Percentiles rank a stretch among this genome's conserved stretches.
Evolutionary conservation across 2,888 invertebrate species (phyloP).

Genomic region (Panzeria rudis): DNA sequence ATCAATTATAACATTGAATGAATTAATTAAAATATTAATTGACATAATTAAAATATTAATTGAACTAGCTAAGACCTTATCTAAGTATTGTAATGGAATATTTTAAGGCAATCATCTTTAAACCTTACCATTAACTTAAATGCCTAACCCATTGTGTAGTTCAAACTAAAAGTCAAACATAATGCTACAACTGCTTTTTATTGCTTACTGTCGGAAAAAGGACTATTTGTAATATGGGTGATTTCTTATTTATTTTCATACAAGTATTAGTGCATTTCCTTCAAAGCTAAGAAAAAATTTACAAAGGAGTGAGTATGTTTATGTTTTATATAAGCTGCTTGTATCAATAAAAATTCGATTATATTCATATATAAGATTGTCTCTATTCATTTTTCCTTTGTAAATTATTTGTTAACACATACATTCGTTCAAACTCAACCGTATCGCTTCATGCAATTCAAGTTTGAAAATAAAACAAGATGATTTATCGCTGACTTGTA

Average conservation of each 20-base stretch:
- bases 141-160: not conserved
- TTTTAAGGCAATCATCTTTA: not conserved
- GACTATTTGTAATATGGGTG: constrained; percentile 48
- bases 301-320: constrained; percentile 40
- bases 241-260: constrained; percentile 17
- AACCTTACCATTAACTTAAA: not conserved
- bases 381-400: constrained; percentile 52
- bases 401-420: constrained; percentile 59
- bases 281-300: not conserved
- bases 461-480: constrained; percentile 42
- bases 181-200: constrained; percentile 5
- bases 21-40: no score
- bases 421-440: constrained; percentile 16
- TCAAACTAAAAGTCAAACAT: constrained; percentile 32
- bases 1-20: no score
- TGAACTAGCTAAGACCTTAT: no score
- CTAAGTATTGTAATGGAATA: no score
- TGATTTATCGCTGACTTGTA: constrained; percentile 73
- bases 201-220: constrained; percentile 26
- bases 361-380: constrained; percentile 75
- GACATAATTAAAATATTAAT: no score
- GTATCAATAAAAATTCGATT: constrained; percentile 84
- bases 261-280: constrained; percentile 20
- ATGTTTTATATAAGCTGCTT: constrained; percentile 81
- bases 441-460: not conserved